Conservation (phyloP, 1,140 invertebrate genomes). For the Caenorhabditis brenneri region DNA sequence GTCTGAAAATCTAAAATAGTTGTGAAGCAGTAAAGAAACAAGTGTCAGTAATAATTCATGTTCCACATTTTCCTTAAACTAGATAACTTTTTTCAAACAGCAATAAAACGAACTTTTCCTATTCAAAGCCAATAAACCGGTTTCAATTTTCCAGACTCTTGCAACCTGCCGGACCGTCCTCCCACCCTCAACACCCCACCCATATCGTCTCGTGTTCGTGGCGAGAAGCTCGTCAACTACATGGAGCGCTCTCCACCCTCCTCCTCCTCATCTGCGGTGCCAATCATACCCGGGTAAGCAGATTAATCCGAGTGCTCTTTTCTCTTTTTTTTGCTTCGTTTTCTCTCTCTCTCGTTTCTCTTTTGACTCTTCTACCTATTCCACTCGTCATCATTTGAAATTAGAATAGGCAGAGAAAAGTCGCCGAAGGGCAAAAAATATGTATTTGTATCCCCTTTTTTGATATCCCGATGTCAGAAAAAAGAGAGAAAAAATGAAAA, state of each 20-base stretch:
- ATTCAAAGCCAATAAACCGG: too few relatives aligned
- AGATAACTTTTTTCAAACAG: too few relatives aligned
- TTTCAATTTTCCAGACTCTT: background rate
- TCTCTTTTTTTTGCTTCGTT: background rate
- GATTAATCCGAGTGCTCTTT: constrained; percentile 1
- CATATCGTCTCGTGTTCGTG: constrained; percentile 25
- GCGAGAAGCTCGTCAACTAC: constrained; percentile 30
- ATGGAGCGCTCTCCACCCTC: constrained; percentile 35
- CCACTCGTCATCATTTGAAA: constrained; percentile 11
- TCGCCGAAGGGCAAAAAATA: background rate
- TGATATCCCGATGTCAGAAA: background rate
- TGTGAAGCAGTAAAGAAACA: too few relatives aligned
- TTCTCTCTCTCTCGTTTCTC: background rate
- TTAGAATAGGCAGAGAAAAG: constrained; percentile 12
- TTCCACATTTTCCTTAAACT: too few relatives aligned
- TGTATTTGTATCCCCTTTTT: background rate
- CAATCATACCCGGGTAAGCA: constrained; percentile 39
- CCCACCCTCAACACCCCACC: background rate
- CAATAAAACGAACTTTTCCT: too few relatives aligned
- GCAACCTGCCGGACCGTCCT: background rate
- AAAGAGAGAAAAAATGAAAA: too few relatives aligned
- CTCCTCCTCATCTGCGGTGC: too few relatives aligned
- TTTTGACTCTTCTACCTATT: background rate
- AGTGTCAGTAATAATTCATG: too few relatives aligned
- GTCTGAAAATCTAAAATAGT: too few relatives aligned